phyloP scores from a whole-genome alignment of 2,797 vertebrate species.

The Rhabdomys pumilio region DNA sequence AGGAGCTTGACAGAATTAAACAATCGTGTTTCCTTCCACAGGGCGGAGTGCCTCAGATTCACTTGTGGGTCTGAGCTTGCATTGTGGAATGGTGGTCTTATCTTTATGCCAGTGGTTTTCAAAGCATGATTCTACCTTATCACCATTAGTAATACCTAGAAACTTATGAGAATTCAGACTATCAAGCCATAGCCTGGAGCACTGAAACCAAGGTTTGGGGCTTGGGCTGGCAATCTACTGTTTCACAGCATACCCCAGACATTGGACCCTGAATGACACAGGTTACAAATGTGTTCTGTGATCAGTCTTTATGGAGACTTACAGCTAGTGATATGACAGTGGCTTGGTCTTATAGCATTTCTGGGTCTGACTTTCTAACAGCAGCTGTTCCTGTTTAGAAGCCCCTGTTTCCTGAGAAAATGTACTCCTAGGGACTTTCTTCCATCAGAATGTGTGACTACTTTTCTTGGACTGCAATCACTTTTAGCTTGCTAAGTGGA shows the following conservation, averaged over 20 bases:
- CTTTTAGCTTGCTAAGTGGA: not conserved
- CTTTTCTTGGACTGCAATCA: not conserved
- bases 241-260: not conserved
- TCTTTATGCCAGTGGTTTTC: not conserved
- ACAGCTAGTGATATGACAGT: not conserved
- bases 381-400: not conserved
- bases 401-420: not conserved
- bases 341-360: not conserved
- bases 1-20: constrained; percentile 13
- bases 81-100: not conserved
- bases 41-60: not conserved
- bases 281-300: not conserved
- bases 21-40: not conserved
- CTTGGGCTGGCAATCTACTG: not conserved
- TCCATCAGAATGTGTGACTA: not conserved
- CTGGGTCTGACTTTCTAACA: constrained; percentile 40
- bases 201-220: not conserved
- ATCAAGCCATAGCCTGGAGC: not conserved
- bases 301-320: not conserved
- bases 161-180: not conserved
- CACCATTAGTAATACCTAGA: not conserved
- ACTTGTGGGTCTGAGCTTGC: not conserved
- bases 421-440: not conserved
- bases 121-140: not conserved
- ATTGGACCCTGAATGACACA: not conserved